These are phyloP conservation scores for Erebia aethiops DNA, from an alignment of 2,888 invertebrate species.

Conservation along the genomic window DNA sequence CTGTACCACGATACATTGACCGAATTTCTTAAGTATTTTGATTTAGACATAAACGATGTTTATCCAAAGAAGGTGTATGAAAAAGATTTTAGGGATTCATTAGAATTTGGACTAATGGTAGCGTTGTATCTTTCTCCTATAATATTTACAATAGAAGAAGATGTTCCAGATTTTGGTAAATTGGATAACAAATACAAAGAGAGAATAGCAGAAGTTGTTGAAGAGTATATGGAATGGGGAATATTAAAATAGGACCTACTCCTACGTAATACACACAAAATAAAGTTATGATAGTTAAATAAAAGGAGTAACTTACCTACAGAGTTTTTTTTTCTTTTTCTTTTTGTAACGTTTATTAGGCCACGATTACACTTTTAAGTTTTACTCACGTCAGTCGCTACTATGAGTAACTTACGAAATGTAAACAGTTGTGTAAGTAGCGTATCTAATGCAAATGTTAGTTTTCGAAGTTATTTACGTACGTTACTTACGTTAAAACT, in stretches of 20 bases:
- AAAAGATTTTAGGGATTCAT: conserved; percentile 37
- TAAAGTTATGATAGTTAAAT: no score
- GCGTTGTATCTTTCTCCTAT: conserved; percentile 39
- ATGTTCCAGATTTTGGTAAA: conserved; percentile 41
- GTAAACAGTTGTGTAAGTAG: no score
- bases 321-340: no score
- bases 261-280: no score
- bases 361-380: no score
- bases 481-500: no score
- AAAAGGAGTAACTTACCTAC: no score
- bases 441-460: no score
- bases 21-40: conserved; percentile 48
- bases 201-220: conserved; percentile 44
- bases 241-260: conserved; percentile 38
- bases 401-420: no score
- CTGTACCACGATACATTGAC: conserved; percentile 48
- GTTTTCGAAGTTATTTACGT: no score
- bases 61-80: conserved; percentile 44
- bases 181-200: conserved; percentile 39
- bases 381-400: no score
- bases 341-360: no score
- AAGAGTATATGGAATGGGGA: conserved; percentile 50
- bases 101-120: conserved; percentile 41
- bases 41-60: conserved; percentile 44
- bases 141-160: conserved; percentile 38